Evolutionary conservation across 1,140 invertebrate species (phyloP).

Genomic region (Tachypleus tridentatus): DNA sequence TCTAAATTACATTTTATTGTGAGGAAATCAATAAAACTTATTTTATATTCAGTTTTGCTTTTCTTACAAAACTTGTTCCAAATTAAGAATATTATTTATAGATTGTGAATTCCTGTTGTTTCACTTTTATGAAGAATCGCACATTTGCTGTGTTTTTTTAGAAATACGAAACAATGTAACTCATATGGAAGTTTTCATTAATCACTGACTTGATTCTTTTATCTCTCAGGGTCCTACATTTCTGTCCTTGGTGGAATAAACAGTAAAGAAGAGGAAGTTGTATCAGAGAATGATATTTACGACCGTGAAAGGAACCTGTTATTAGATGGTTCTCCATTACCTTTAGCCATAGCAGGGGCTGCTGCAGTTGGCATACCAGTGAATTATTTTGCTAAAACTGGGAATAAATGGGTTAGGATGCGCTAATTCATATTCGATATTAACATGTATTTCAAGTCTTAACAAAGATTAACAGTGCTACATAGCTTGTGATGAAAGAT

Average conservation of each 20-base stretch:
- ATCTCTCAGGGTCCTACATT: constrained; percentile 8
- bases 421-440: background rate
- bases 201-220: background rate
- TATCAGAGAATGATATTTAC: constrained; percentile 12
- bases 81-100: too few relatives aligned
- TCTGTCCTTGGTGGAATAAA: constrained; percentile 11
- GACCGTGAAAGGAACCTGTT: constrained; percentile 12
- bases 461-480: too few relatives aligned
- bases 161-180: background rate
- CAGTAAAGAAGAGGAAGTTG: constrained; percentile 10
- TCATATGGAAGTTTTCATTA: background rate
- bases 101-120: too few relatives aligned
- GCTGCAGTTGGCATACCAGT: constrained; percentile 10
- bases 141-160: background rate
- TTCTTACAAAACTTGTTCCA: too few relatives aligned
- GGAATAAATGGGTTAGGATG: constrained; percentile 13
- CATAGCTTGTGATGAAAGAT: too few relatives aligned
- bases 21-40: too few relatives aligned
- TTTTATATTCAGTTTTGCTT: too few relatives aligned
- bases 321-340: constrained; percentile 10
- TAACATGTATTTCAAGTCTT: background rate
- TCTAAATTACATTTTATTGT: too few relatives aligned
- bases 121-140: too few relatives aligned
- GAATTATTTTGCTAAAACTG: constrained; percentile 11
- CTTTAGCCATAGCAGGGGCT: constrained; percentile 8